Percentiles rank a stretch among this genome's conserved stretches.
Evolutionary conservation across 2,888 invertebrate genomes (phyloP).

Genomic region (Nebria salina): DNA sequence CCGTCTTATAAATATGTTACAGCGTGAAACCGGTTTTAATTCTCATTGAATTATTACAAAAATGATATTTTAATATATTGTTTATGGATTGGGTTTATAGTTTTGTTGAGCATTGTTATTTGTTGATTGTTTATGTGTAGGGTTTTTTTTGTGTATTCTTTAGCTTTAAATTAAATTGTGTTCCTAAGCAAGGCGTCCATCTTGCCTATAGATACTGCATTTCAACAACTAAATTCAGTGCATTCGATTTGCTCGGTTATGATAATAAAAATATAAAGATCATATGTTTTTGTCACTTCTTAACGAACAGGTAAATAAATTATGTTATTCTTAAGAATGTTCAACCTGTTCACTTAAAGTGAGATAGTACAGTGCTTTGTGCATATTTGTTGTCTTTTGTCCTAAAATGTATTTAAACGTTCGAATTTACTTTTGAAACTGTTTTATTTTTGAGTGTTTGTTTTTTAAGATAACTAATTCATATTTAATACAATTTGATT

Average conservation of each 20-base stretch:
- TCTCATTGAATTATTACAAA: slow-evolving; percentile 32
- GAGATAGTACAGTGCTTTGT: background rate
- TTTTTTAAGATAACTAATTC: background rate
- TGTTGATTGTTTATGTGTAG: background rate
- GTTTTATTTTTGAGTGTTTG: background rate
- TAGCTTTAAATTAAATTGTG: slow-evolving; percentile 25
- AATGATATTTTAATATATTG: slow-evolving; percentile 5
- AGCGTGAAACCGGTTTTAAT: slow-evolving; percentile 41
- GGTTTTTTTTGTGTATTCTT: background rate
- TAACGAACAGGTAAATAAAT: slow-evolving; percentile 12
- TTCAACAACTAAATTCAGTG: slow-evolving; percentile 27
- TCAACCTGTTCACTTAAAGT: background rate
- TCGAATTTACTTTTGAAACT: background rate
- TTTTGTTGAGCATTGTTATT: background rate
- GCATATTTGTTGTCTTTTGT: background rate
- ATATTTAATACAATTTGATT: background rate
- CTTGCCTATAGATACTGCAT: slow-evolving; percentile 41
- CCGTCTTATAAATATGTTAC: slow-evolving; percentile 30
- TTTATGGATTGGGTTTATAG: slow-evolving; percentile 17
- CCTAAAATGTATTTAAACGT: background rate
- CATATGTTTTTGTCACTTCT: slow-evolving; percentile 2
- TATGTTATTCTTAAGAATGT: background rate
- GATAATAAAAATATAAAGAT: background rate
- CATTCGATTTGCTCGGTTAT: slow-evolving; percentile 24
- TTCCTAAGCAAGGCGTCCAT: slow-evolving; percentile 37